phyloP scores from a whole-genome alignment of 2,113 vertebrate species.

The Anser cygnoides region DNA sequence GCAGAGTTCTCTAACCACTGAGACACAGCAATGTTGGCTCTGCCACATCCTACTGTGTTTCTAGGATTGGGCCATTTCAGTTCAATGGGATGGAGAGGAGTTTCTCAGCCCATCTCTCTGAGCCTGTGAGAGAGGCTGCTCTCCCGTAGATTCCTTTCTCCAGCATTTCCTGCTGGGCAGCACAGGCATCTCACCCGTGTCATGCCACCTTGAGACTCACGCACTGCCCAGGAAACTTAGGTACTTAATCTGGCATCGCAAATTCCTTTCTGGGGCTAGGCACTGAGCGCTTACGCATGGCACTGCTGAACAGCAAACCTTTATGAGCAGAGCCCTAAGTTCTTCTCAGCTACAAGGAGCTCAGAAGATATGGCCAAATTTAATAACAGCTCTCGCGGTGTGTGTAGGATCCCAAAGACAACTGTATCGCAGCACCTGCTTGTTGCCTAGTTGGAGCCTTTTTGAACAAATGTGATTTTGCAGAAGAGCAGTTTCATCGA shows the following conservation, averaged over 20 bases:
- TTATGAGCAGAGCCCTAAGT: background rate
- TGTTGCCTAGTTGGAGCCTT: background rate
- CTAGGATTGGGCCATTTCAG: accelerated
- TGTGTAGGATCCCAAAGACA: background rate
- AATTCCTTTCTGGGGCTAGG: constrained; percentile 68
- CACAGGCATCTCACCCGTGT: background rate
- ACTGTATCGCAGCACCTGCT: background rate
- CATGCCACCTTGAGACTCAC: background rate
- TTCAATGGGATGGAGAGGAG: background rate
- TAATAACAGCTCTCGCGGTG: background rate
- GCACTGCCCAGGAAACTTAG: background rate
- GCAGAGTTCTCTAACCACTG: background rate
- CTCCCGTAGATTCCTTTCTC: background rate
- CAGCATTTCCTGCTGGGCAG: background rate
- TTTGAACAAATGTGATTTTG: background rate
- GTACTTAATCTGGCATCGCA: constrained; percentile 51
- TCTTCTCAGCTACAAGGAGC: background rate
- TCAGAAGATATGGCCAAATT: background rate
- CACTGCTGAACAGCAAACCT: background rate
- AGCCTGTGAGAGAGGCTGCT: background rate
- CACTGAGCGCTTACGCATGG: background rate
- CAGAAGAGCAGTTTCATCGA: background rate
- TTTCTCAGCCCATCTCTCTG: background rate
- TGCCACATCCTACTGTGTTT: background rate
- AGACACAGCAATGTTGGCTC: background rate